Base-by-base conservation (phyloP, 2,797 vertebrate species). In the Rhyacichthys aspro region DNA sequence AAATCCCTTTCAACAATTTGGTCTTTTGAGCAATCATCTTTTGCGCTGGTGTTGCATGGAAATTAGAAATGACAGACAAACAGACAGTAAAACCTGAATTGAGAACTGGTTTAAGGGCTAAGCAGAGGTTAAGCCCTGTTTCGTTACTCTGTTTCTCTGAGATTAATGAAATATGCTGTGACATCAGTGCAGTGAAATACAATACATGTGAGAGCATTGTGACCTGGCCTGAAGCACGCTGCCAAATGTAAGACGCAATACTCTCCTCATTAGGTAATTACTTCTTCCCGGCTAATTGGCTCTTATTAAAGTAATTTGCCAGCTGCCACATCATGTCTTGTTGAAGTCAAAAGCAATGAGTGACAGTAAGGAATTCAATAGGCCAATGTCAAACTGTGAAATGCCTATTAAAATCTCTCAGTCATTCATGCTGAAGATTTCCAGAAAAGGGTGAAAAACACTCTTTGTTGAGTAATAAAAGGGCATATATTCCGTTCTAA, bases 171-270 rank as follows among this genome's bases (percentile, higher is more conserved):
- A 59, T 41, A 33, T 41, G 49, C 34, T 32, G n/a, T 44, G 50
- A 68, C 50, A 57, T 57, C 41, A 54, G 43, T 14, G 32, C 8
- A 32, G 55, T 57, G 70, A 79, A 76, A 76, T 15, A 17, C 23
- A 50, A 49, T 68, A 49, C 48, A 45, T 44, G 68, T 57, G 62
- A 59, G 59, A 59, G 36, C 39, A 33, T 8, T 1, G 49, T 23
- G 55, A 53, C 45, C 59, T n/a, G 19, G 19, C 9, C 16, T n/a
- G 4, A 18, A 18, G 11, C 32, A 16, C n/a, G 9, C 17, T 15
- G 33, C 59, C 36, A 55, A 58, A 16, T 34, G 15, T 55, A 68
- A 64, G 53, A 42, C 49, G 44, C 43, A 59, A 37, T 44, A 49
- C 61, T 7, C 57, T 15, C 9, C 17, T 43, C 49, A 57, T 63